Evolutionary conservation across 2,888 invertebrate genomes (phyloP).

Genomic region (Pseudococcus longispinus): DNA sequence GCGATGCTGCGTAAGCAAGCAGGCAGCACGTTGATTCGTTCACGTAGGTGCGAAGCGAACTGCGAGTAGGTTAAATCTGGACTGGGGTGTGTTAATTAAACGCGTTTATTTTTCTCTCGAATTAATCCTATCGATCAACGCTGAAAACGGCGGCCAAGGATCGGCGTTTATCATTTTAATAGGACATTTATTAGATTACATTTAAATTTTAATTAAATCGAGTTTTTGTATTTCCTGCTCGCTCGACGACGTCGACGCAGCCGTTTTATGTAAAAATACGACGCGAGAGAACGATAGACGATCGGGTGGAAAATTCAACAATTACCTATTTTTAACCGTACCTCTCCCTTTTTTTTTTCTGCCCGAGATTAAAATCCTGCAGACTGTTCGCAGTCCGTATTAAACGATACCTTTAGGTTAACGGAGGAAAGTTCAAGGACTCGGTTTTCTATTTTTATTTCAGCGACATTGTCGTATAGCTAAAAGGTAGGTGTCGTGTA

Average conservation of each 20-base stretch:
- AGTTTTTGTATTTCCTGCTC: background rate
- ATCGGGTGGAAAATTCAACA: background rate
- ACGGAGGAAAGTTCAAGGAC: background rate
- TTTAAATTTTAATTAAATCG: conserved; percentile 14
- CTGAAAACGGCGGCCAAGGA: background rate
- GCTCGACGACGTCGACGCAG: background rate
- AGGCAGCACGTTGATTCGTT: background rate
- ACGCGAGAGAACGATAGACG: too few species aligned
- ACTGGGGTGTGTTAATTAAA: background rate
- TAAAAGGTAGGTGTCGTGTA: background rate
- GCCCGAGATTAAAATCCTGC: background rate
- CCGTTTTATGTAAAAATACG: background rate
- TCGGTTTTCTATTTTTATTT: background rate
- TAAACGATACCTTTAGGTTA: background rate
- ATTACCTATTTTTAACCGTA: background rate
- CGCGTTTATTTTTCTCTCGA: background rate
- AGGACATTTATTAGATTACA: background rate
- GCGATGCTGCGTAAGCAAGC: too few species aligned
- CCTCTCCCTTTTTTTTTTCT: background rate
- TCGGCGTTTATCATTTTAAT: background rate
- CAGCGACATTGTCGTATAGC: background rate
- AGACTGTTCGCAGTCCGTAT: background rate
- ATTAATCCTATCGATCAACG: conserved; percentile 5
- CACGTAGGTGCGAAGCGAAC: background rate
- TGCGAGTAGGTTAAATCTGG: background rate